Evolutionary conservation across 2,113 vertebrate species (phyloP).

Genomic region (Suricata suricatta): DNA sequence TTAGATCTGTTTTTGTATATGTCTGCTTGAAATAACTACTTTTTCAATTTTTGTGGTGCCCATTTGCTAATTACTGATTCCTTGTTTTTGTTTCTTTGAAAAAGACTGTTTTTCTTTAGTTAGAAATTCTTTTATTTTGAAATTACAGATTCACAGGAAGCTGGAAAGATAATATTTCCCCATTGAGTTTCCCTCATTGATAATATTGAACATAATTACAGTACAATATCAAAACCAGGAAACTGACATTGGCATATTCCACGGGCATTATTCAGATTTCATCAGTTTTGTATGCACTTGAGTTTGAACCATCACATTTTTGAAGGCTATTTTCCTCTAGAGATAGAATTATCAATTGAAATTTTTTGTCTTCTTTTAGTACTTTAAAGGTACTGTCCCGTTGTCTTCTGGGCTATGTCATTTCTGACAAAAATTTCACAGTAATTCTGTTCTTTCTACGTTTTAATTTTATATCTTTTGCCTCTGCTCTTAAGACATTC

Average conservation of each 20-base stretch:
- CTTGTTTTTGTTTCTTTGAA: neutral
- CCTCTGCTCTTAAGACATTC: neutral
- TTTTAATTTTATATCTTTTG: neutral
- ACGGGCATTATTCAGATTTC: neutral
- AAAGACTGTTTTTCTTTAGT: neutral
- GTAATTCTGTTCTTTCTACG: neutral
- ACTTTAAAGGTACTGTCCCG: neutral
- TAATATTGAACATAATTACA: neutral
- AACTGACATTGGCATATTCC: neutral
- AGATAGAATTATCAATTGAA: neutral
- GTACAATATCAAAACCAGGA: neutral
- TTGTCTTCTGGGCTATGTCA: neutral
- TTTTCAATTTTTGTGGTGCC: neutral
- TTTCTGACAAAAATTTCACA: neutral
- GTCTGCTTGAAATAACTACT: neutral
- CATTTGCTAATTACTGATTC: neutral
- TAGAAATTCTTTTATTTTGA: neutral
- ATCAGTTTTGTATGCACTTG: neutral
- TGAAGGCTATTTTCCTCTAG: neutral
- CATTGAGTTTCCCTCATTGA: neutral
- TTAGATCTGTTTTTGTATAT: neutral
- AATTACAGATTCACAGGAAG: neutral
- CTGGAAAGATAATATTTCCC: neutral
- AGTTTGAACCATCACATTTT: neutral
- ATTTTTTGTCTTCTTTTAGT: neutral